A percentile compares a stretch with the other conserved stretches of the same genome.
Conservation (phyloP, 30 jellyfish, hydroid and myxozoan species). For the Chironex yamaguchii region DNA sequence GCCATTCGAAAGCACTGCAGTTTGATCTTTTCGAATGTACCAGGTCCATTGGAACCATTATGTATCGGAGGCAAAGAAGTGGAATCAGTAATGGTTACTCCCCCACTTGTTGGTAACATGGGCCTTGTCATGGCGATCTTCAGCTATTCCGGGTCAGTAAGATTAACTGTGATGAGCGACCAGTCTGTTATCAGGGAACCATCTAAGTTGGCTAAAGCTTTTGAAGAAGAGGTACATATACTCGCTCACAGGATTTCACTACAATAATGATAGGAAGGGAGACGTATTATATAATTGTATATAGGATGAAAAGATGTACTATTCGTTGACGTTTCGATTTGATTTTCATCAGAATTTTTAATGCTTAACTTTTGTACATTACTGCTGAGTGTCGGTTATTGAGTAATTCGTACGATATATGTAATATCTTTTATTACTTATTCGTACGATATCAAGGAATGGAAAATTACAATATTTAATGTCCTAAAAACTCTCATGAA, state of each 20-base stretch:
- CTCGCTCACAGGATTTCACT: conserved; percentile 23
- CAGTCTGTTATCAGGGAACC: conserved; percentile 88
- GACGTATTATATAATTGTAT: no score
- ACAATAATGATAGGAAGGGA: no score
- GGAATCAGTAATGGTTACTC: conserved; percentile 89
- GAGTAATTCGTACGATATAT: no score
- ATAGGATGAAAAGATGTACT: no score
- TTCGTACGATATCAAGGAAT: no score
- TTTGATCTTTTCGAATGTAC: conserved; percentile 89
- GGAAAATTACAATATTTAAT: no score
- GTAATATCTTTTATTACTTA: no score
- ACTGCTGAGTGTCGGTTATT: no score
- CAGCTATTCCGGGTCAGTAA: conserved; percentile 78
- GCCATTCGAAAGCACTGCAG: conserved; percentile 80
- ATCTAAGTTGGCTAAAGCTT: conserved; percentile 76
- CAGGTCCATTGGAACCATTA: conserved; percentile 94
- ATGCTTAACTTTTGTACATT: no score
- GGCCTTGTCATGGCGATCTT: conserved; percentile 93
- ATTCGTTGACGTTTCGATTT: no score
- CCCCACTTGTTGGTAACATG: conserved; percentile 93
- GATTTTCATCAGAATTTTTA: no score
- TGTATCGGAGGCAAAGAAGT: conserved; percentile 72
- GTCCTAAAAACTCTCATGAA: no score
- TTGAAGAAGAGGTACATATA: conserved; percentile 71
- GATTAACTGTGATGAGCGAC: conserved; percentile 88